Evolutionary conservation across 2,113 vertebrate genomes (phyloP), one percentile per base, ranked within the genome.

Genomic region (Syrmaticus mikado): DNA sequence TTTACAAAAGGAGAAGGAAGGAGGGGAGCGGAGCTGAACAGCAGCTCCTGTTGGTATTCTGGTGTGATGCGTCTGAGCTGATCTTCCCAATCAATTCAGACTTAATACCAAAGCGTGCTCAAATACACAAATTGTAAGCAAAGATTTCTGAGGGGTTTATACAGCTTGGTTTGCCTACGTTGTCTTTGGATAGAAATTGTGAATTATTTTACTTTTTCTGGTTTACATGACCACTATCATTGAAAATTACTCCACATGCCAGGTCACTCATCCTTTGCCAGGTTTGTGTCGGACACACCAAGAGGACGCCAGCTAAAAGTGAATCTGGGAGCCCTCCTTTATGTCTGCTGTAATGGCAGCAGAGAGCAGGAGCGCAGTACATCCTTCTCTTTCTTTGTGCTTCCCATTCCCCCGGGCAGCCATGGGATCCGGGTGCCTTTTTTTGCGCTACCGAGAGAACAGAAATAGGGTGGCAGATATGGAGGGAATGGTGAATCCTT

Each of bases 1-100:
- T 94, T 90, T 57, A 65, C 70, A 73, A 67, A 70, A 75, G 72
- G 71, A 87, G 62, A 19, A 11, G 89, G 70, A 71, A 68, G 82
- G 71, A 71, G 61, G 41, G 45, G 67, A 80, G 57, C 0, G 0
- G 71, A 12, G 74, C 74, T 36, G 84, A n/a, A 5, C 5, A 27
- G 93, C 77, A 90, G 91, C 84, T 89, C 70, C 94, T 64, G 50
- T 83, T 94, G 94, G 85, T 83, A 60, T 93, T 88, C 90, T 73
- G 71, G 5, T 93, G 73, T 6, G 70, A 13, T 90, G 80, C 73
- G 58, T 71, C 84, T 8, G 1, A 75, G 53, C 61, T 91, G 84
- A 91, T 93, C 94, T 95, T 81, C 90, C 84, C 92, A 88, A 92
- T 96, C 96, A 93, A 71, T 18, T n/a, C 91, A 46, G 95, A 82